Percentiles rank a stretch among this genome's conserved stretches.
Evolutionary conservation across 2,797 vertebrate genomes (phyloP).

Genomic region (Lindbergichthys nudifrons): DNA sequence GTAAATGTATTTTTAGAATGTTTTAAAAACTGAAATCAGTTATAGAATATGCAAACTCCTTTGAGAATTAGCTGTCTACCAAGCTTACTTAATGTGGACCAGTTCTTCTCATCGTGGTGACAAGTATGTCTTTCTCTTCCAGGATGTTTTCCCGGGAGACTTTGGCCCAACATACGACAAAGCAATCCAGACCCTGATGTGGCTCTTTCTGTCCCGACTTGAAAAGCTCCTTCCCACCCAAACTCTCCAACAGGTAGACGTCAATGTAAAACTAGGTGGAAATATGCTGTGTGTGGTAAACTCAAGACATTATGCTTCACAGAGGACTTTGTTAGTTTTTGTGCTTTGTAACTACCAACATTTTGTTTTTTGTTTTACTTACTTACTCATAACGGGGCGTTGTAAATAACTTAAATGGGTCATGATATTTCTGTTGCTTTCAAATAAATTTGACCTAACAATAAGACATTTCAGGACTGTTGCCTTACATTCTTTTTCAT

Average conservation of each 20-base stretch:
- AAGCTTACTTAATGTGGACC: no score
- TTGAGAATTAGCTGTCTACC: no score
- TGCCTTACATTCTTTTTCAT: neutral
- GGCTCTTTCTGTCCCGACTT: slow-evolving; percentile 86
- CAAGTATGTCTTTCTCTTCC: slow-evolving; percentile 5
- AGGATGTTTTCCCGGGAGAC: slow-evolving; percentile 86
- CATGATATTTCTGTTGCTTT: neutral
- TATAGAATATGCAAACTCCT: no score
- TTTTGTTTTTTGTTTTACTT: neutral
- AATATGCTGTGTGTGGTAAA: neutral
- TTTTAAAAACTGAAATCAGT: no score
- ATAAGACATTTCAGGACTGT: neutral
- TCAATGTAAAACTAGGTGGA: neutral
- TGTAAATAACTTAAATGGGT: neutral
- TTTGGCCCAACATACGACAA: slow-evolving; percentile 86
- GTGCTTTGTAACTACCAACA: neutral
- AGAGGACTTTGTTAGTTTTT: neutral
- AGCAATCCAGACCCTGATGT: slow-evolving; percentile 86
- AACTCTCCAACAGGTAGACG: slow-evolving; percentile 74
- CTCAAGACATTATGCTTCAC: neutral
- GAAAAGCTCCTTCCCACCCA: slow-evolving; percentile 82
- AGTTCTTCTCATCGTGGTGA: no score
- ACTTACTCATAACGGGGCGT: neutral
- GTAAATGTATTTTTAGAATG: no score
- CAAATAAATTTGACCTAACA: neutral